Percentiles rank a stretch among this genome's conserved stretches.
Evolutionary conservation across 2,888 invertebrate species (phyloP).

Genomic region (Aphelenchoides bicaudatus): DNA sequence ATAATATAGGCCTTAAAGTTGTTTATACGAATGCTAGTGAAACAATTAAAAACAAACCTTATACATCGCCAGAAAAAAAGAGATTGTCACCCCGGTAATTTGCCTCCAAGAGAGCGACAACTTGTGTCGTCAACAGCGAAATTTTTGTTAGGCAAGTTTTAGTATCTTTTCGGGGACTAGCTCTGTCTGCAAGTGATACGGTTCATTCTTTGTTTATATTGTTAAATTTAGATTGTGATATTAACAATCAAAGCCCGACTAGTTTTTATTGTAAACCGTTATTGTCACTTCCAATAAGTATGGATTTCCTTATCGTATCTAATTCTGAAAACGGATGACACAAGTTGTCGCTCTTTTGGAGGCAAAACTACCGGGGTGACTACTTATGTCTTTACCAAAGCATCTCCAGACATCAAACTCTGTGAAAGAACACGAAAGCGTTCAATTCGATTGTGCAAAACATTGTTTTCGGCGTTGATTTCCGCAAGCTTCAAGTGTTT

Average conservation of each 20-base stretch:
- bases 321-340: too few species aligned
- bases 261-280: too few species aligned
- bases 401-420: constrained; percentile 5
- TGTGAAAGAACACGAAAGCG: constrained; percentile 12
- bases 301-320: too few species aligned
- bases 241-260: too few species aligned
- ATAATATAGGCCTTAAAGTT: constrained; percentile 12
- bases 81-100: background rate
- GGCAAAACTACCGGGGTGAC: too few species aligned
- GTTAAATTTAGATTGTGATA: too few species aligned
- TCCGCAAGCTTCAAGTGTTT: constrained; percentile 14
- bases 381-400: too few species aligned
- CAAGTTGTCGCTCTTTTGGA: constrained; percentile 7
- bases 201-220: too few species aligned
- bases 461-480: constrained; percentile 17
- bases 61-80: constrained; percentile 17
- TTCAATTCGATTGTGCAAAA: constrained; percentile 18
- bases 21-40: background rate
- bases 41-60: constrained; percentile 1
- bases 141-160: too few species aligned
- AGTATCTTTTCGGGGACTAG: too few species aligned
- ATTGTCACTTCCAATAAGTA: too few species aligned
- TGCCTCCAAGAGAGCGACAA: background rate
- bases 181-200: too few species aligned
- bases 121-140: background rate